These are phyloP conservation scores for Podocnemis expansa DNA, from an alignment of 2,113 vertebrate species.

Conservation along the genomic window DNA sequence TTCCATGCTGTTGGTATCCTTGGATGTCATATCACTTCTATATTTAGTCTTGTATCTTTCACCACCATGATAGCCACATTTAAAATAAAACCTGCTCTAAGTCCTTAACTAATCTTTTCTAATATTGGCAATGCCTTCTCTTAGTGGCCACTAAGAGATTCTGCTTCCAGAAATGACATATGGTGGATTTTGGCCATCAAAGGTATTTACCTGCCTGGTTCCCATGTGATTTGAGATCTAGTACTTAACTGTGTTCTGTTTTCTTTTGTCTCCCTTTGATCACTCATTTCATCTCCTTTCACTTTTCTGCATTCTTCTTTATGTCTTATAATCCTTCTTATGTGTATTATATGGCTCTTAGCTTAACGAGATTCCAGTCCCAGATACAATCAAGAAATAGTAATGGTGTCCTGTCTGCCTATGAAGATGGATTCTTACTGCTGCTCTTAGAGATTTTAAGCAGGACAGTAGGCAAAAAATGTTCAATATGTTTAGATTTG, in stretches of 20 bases:
- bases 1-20: neutral
- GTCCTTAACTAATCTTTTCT: neutral
- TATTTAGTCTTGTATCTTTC: neutral
- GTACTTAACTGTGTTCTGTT: neutral
- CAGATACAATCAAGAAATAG: neutral
- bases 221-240: neutral
- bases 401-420: neutral
- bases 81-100: neutral
- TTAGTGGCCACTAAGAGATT: neutral
- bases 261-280: neutral
- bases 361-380: neutral
- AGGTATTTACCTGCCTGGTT: neutral
- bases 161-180: neutral
- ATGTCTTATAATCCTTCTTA: neutral
- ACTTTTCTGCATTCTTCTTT: neutral
- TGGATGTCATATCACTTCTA: neutral
- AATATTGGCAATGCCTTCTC: neutral
- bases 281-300: neutral
- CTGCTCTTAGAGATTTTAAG: neutral
- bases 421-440: neutral
- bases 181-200: neutral
- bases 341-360: neutral
- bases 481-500: neutral
- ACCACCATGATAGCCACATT: neutral
- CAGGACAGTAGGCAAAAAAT: neutral